These are phyloP conservation scores for Pseudeuparius sepicola DNA, from an alignment of 2,888 invertebrate genomes.

Conservation along the genomic window DNA sequence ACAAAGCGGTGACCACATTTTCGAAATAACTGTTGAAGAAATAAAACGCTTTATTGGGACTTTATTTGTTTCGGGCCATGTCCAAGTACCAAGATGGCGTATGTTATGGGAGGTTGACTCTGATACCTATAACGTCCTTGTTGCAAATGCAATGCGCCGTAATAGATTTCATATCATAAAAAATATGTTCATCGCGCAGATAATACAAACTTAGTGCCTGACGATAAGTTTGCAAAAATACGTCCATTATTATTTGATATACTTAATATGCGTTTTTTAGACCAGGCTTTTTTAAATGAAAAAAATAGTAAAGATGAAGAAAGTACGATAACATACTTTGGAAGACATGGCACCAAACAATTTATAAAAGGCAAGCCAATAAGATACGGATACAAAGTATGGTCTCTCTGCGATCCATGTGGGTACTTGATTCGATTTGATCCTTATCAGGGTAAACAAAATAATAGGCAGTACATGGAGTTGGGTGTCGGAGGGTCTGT, in stretches of 20 bases:
- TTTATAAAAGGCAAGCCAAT: slow-evolving; percentile 15
- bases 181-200: slow-evolving; percentile 15
- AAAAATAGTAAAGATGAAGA: slow-evolving; percentile 15
- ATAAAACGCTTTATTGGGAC: slow-evolving; percentile 11
- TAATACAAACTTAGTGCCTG: slow-evolving; percentile 10
- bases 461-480: slow-evolving; percentile 14
- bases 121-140: slow-evolving; percentile 12
- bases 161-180: slow-evolving; percentile 16
- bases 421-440: slow-evolving; percentile 17
- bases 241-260: slow-evolving; percentile 13
- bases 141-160: slow-evolving; percentile 15
- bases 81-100: slow-evolving; percentile 16
- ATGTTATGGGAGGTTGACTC: slow-evolving; percentile 14
- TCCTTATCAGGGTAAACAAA: too few relatives aligned
- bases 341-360: slow-evolving; percentile 16
- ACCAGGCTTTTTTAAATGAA: slow-evolving; percentile 11
- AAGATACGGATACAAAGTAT: slow-evolving; percentile 19
- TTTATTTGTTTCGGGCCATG: slow-evolving; percentile 6
- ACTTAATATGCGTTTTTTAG: slow-evolving; percentile 15
- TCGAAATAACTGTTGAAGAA: slow-evolving; percentile 7
- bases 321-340: slow-evolving; percentile 18
- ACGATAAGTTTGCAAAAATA: slow-evolving; percentile 19
- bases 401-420: slow-evolving; percentile 15
- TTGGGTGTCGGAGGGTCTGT: slow-evolving; percentile 19
- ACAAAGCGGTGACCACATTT: slow-evolving; percentile 11